A percentile compares a stretch with the other conserved stretches of the same genome.
These are phyloP conservation scores for Uloborus plumipes DNA, from an alignment of 2,888 invertebrate genomes.

Conservation along the genomic window DNA sequence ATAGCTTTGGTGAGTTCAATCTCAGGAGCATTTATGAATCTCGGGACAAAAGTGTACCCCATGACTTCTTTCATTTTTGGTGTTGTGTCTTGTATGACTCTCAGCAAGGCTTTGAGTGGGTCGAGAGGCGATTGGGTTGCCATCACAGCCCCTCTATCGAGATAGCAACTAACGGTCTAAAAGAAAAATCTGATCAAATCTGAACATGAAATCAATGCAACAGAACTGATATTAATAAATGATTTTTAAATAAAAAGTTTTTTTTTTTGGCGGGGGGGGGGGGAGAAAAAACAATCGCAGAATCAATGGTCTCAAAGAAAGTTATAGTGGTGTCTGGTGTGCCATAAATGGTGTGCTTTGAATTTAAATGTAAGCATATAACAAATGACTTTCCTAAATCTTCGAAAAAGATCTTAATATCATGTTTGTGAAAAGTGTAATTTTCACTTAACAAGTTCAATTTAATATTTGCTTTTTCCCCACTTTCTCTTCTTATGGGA, in stretches of 20 bases:
- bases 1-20: conserved; percentile 51
- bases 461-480: too few species aligned
- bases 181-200: not conserved
- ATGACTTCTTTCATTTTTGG: conserved; percentile 29
- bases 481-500: too few species aligned
- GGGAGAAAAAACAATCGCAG: not conserved
- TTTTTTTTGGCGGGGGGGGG: not conserved
- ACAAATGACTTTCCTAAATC: too few species aligned
- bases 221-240: too few species aligned
- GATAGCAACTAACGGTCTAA: not conserved
- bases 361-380: too few species aligned
- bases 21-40: conserved; percentile 38
- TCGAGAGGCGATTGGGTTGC: conserved; percentile 18
- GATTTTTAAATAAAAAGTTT: not conserved
- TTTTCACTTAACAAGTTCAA: too few species aligned
- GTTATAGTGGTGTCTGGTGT: too few species aligned
- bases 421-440: too few species aligned
- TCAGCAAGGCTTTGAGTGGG: conserved; percentile 21
- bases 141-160: not conserved
- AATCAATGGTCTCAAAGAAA: too few species aligned
- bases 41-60: conserved; percentile 51
- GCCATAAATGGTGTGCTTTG: too few species aligned
- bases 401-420: too few species aligned
- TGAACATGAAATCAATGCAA: not conserved
- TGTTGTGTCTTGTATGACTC: conserved; percentile 29